Evolutionary conservation across 2,888 invertebrate species (phyloP).

Genomic region (Anticlea derivata): DNA sequence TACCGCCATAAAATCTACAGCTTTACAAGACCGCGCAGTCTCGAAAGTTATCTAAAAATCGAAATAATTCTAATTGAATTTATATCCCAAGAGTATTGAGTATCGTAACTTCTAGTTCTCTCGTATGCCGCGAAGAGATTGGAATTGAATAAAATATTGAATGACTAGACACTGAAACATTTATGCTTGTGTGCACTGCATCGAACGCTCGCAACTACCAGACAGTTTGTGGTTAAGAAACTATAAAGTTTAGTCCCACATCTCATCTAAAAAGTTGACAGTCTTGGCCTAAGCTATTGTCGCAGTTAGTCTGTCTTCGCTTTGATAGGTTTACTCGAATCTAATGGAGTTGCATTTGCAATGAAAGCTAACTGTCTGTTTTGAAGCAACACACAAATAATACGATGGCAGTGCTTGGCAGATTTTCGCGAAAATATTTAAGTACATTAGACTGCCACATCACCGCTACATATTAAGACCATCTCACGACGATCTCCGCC

Average conservation of each 20-base stretch:
- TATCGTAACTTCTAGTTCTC: slow-evolving; percentile 35
- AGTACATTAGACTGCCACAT: too few relatives aligned
- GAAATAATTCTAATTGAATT: slow-evolving; percentile 24
- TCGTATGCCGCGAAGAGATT: slow-evolving; percentile 35
- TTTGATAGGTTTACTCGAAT: slow-evolving; percentile 8
- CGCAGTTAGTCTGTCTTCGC: slow-evolving; percentile 4
- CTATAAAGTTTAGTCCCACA: slow-evolving; percentile 32
- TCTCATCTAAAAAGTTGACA: slow-evolving; percentile 33
- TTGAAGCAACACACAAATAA: too few relatives aligned
- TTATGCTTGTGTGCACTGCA: slow-evolving; percentile 29
- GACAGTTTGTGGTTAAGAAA: slow-evolving; percentile 27
- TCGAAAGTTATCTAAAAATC: slow-evolving; percentile 14
- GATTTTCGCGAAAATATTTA: too few relatives aligned
- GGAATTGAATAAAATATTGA: slow-evolving; percentile 41
- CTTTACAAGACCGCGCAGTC: not conserved
- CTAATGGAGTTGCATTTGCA: not conserved
- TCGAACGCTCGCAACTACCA: slow-evolving; percentile 31
- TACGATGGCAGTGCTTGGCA: too few relatives aligned
- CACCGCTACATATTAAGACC: too few relatives aligned
- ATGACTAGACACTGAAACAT: slow-evolving; percentile 35
- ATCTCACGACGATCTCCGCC: too few relatives aligned
- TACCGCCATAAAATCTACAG: not conserved
- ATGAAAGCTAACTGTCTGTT: too few relatives aligned
- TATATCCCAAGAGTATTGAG: slow-evolving; percentile 27
- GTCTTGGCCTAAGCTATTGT: slow-evolving; percentile 25